A percentile compares a stretch with the other conserved stretches of the same genome.
Evolutionary conservation across 2,113 vertebrate species (phyloP).

Genomic region (Melanerpes aurifrons): DNA sequence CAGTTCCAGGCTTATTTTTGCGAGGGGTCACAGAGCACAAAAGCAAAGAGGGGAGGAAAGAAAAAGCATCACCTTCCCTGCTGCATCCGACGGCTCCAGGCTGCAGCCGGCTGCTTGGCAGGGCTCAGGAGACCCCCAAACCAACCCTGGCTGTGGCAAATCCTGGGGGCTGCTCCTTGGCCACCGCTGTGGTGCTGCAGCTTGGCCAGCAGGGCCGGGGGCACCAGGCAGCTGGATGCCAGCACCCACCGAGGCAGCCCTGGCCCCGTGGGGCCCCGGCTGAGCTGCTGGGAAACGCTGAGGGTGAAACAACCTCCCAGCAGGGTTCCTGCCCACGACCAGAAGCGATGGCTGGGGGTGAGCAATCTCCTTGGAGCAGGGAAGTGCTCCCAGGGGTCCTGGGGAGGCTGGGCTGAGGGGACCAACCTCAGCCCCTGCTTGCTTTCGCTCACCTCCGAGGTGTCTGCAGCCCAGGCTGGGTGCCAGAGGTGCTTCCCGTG

Average conservation of each 20-base stretch:
- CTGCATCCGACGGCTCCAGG: too few relatives aligned
- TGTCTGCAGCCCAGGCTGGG: not conserved
- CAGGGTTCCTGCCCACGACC: not conserved
- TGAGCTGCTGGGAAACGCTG: not conserved
- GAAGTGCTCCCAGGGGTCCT: not conserved
- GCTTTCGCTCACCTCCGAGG: not conserved
- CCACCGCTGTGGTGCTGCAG: rapidly evolving
- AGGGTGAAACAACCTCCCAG: rapidly evolving
- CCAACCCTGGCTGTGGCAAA: rapidly evolving
- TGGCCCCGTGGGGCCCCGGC: rapidly evolving
- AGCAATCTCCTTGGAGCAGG: rapidly evolving
- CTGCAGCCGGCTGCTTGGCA: rapidly evolving
- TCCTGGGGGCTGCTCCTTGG: rapidly evolving
- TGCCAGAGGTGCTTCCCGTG: not conserved
- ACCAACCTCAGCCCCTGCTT: not conserved
- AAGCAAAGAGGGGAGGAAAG: not conserved
- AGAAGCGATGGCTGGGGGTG: not conserved
- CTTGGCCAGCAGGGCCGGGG: rapidly evolving
- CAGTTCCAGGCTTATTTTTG: not conserved
- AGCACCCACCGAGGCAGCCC: rapidly evolving
- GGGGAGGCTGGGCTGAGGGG: not conserved
- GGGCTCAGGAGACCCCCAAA: not conserved
- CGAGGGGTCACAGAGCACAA: not conserved
- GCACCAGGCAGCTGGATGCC: not conserved
- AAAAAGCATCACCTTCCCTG: not conserved